phyloP scores from a whole-genome alignment of 2,888 invertebrate species.

The Eristalis pertinax region DNA sequence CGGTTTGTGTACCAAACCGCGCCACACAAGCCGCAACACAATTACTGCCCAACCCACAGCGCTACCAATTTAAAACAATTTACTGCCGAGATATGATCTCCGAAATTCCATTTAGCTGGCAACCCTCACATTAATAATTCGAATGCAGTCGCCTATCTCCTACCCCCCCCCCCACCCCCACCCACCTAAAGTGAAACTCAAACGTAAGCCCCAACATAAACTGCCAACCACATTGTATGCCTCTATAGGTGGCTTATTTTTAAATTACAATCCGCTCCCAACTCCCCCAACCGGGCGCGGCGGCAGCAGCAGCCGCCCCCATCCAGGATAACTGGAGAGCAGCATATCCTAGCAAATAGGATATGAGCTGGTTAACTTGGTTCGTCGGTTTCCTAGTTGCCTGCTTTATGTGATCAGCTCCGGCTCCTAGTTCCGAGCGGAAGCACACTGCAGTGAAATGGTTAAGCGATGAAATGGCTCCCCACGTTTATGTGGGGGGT shows the following conservation, averaged over 20 bases:
- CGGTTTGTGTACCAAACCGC: neutral
- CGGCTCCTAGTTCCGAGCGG: conserved; percentile 24
- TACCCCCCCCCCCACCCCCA: too few species aligned
- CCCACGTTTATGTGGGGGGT: conserved; percentile 1
- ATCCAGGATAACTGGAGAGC: conserved; percentile 20
- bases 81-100: conserved; percentile 27
- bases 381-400: conserved; percentile 52
- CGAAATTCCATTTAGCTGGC: conserved; percentile 46
- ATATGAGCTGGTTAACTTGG: conserved; percentile 65
- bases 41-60: conserved; percentile 11
- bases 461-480: neutral
- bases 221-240: neutral
- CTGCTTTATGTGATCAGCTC: conserved; percentile 40
- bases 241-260: conserved; percentile 52
- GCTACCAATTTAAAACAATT: conserved; percentile 34
- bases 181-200: neutral
- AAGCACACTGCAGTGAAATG: conserved; percentile 2
- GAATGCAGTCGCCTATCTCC: too few species aligned
- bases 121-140: conserved; percentile 49
- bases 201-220: neutral
- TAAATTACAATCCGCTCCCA: conserved; percentile 48
- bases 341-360: conserved; percentile 9
- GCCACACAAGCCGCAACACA: conserved; percentile 32
- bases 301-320: neutral
- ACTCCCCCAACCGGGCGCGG: neutral